Base-by-base conservation (phyloP, 2,888 invertebrate species). In the Lochmaea capreae region DNA sequence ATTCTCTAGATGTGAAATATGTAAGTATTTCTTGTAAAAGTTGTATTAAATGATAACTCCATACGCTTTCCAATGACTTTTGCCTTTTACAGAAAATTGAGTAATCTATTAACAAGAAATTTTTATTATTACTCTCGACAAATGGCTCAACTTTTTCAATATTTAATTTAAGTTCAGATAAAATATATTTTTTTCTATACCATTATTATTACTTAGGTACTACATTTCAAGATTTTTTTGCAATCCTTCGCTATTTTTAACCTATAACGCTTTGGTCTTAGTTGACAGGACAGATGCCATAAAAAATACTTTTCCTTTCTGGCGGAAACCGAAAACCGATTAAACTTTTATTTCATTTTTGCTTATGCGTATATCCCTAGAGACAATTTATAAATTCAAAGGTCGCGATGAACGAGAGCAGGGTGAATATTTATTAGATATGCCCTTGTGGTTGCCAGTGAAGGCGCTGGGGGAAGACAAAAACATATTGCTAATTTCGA, bases 391-490 rank as follows among this genome's bases (percentile, higher is more conserved):
- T 78, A 77, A 79, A 79, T 78, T 74, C 72, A 73, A 75, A 73
- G 73, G 74, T 74, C 77, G 75, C 75, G 68, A 69, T 63, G 77
- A 71, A 76, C 74, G 73, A 76, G 76, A 63, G 66, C 68, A 78
- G 80, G 79, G 80, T 80, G 80, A 81, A 81, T 80, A 80, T 80
- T 80, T 80, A 81, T 79, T 76, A 80, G 80, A 77, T 77, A 78
- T 78, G 77, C 76, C 65, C 63, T 39, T 10, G 70, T 70, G 70
- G 70, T 61, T 61, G 8, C 9, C 54, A 54, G 54, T 54, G 54
- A 10, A 54, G 54, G 54, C 8, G 54, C 6, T 16, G 11, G 54
- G 18, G 9, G 9, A 18, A 54, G 18, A 54, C 18, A 54, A 16
- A 46, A 18, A 54, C 18, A 54, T 54, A 16, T 54, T 10, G 3